Conservation (phyloP, 2,113 vertebrate genomes). For the Origma solitaria region DNA sequence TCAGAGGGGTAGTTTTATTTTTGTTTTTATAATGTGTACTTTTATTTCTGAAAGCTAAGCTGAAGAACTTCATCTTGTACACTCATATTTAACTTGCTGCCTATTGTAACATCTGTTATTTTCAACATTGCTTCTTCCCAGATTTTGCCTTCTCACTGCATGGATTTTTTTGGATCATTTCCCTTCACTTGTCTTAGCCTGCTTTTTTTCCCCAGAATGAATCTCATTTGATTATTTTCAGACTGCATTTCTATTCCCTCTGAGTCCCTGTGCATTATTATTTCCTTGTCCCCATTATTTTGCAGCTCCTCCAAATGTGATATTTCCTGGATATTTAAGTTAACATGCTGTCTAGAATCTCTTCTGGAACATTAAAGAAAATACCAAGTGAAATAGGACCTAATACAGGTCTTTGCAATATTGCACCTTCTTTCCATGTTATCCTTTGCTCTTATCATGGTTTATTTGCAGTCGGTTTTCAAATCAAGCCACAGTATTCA, state of each 20-base stretch:
- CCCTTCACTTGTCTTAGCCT: constrained; percentile 43
- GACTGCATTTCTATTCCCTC: constrained; percentile 18
- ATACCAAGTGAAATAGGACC: constrained; percentile 5
- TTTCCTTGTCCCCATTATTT: neutral
- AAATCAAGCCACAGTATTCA: neutral
- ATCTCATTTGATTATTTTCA: constrained; percentile 45
- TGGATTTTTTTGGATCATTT: constrained; percentile 19
- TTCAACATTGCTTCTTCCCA: neutral
- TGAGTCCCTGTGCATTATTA: neutral
- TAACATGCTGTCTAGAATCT: neutral
- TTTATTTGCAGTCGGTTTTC: constrained; percentile 36
- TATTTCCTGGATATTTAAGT: constrained; percentile 11
- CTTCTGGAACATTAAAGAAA: constrained; percentile 31
- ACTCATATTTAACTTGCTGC: neutral
- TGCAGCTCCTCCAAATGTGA: neutral
- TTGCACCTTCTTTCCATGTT: neutral
- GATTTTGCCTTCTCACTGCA: neutral
- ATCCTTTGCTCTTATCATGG: neutral
- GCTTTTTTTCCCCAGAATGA: neutral
- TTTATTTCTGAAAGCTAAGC: neutral
- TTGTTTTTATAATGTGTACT: neutral
- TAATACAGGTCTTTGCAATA: neutral
- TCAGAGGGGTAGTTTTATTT: neutral
- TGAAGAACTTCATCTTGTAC: neutral
- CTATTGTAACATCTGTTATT: constrained; percentile 36